Percentiles rank a stretch among this genome's conserved stretches.
phyloP scores from a whole-genome alignment of 2,113 vertebrate species.

The Ceyx melanurus region DNA sequence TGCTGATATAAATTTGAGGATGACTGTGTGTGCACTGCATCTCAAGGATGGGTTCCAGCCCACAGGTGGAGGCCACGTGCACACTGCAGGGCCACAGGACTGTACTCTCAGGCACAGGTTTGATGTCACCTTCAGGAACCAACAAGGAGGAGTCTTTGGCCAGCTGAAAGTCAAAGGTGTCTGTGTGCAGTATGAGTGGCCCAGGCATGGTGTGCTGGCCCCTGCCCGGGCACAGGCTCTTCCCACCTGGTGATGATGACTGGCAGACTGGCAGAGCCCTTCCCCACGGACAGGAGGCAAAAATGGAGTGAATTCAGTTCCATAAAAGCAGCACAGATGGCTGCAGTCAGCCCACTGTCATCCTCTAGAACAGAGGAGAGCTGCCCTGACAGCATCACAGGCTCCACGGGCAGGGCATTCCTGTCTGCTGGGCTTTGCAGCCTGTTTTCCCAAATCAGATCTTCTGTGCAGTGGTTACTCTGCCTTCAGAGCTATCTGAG shows the following conservation, averaged over 20 bases:
- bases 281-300: background rate
- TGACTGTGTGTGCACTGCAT: background rate
- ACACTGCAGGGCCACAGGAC: background rate
- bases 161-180: background rate
- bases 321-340: background rate
- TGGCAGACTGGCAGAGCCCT: background rate
- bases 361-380: background rate
- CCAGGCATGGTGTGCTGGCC: background rate
- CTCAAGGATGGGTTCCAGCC: background rate
- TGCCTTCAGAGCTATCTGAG: background rate
- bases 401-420: background rate
- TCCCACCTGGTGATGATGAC: background rate
- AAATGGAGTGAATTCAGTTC: background rate
- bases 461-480: background rate
- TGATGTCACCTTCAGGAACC: background rate
- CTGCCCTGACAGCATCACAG: background rate
- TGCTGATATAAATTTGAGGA: background rate
- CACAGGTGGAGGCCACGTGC: background rate
- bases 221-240: background rate
- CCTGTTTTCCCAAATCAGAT: background rate
- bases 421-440: background rate
- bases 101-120: fast-evolving
- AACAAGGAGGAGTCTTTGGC: background rate
- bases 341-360: background rate
- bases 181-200: fast-evolving